A percentile compares a stretch with the other conserved stretches of the same genome.
These are phyloP conservation scores for Polydesmus complanatus DNA, from an alignment of 2,888 invertebrate species.

Conservation along the genomic window DNA sequence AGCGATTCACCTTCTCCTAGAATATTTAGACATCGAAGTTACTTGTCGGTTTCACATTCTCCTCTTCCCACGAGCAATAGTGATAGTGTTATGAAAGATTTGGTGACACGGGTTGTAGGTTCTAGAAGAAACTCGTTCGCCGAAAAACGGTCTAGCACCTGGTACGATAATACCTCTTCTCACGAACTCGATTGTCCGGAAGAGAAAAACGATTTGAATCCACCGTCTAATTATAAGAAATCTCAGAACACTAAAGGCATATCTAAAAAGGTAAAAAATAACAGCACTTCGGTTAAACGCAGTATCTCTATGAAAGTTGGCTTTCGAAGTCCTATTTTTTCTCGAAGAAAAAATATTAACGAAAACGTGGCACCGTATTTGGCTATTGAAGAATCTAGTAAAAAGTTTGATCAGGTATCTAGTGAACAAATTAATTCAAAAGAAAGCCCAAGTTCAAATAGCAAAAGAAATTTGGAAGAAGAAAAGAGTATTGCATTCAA, in stretches of 20 bases:
- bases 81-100: constrained; percentile 8
- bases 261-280: background rate
- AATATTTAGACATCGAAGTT: background rate
- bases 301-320: constrained; percentile 32
- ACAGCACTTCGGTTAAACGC: constrained; percentile 28
- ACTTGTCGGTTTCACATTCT: constrained; percentile 5
- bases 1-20: background rate
- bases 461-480: background rate
- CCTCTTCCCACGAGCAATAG: background rate
- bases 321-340: constrained; percentile 14
- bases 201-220: background rate
- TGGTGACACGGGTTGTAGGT: constrained; percentile 6
- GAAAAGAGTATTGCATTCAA: background rate
- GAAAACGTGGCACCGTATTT: constrained; percentile 14
- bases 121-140: constrained; percentile 7
- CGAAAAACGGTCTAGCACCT: constrained; percentile 11
- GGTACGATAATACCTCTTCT: constrained; percentile 5
- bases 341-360: constrained; percentile 6
- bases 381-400: constrained; percentile 12
- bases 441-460: background rate
- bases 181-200: background rate
- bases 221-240: no score
- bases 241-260: no score
- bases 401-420: background rate
- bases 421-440: background rate